Evolutionary conservation across 1,140 invertebrate species (phyloP), one percentile per base, ranked within the genome.

Genomic region (Cephus cinctus): DNA sequence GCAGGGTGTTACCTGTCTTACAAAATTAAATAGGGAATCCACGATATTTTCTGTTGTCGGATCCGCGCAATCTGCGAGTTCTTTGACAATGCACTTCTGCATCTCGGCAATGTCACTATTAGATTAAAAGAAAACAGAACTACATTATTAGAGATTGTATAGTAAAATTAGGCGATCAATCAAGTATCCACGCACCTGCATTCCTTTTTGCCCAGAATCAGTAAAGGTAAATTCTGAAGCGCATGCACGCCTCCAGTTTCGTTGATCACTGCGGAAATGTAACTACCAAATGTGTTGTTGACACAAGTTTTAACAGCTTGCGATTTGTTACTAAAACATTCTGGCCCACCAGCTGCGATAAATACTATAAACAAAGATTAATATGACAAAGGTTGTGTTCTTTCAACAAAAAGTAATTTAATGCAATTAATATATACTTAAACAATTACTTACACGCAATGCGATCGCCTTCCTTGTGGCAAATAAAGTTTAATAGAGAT

Each of bases 41-140:
- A 88, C 78, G 16, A 92, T 83, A 58, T 92, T 92, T 16, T 85
- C 86, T 0, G 89, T 85, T 0, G 88, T 89, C 2, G 86, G 85
- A 52, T 89, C 83, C 0, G 70, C 57, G 56, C 89, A 92, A 9
- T 74, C 77, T 64, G 87, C 85, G 48, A 92, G 59, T 20, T 80
- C 78, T 2, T 63, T 61, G 3, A 89, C 81, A 0, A 86, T 75
- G 59, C 89, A 91, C 1, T 44, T 41, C 63, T 88, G 81, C 11
- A 89, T 59, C 11, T 75, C 71, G 0, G 70, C 63, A 47, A 88
- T 72, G 51, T 88, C 79, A 0, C 81, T 81, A 54, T 63, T 23
- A 80, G n/a, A n/a, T n/a, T n/a, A 67, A 75, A 62, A 52, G 73
- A 69, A 35, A 47, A 54, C 18, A 40, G 12, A 49, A 14, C 34